These are phyloP conservation scores for Hippoglossus hippoglossus DNA, from an alignment of 2,797 vertebrate species.

Conservation along the genomic window DNA sequence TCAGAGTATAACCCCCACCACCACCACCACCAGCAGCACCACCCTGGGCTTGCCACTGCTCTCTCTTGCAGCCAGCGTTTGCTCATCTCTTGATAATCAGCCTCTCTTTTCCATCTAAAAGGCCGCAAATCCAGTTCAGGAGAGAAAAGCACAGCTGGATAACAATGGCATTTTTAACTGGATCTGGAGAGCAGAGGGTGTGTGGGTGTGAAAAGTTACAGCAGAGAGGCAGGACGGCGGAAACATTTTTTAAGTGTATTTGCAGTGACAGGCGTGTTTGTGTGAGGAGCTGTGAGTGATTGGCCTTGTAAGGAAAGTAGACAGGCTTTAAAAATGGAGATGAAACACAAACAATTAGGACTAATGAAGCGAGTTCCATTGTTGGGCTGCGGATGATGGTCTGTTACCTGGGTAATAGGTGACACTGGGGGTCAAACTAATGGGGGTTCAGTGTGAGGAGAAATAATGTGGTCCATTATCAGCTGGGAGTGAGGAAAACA, in stretches of 20 bases:
- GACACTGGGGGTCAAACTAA: slow-evolving; percentile 35
- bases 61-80: slow-evolving; percentile 60
- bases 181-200: slow-evolving; percentile 50
- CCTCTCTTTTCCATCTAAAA: slow-evolving; percentile 79
- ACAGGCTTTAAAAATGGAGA: slow-evolving; percentile 50
- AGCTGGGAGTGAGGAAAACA: slow-evolving; percentile 51
- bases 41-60: slow-evolving; percentile 62
- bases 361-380: slow-evolving; percentile 67
- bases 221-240: slow-evolving; percentile 32
- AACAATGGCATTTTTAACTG: slow-evolving; percentile 66
- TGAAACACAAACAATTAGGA: slow-evolving; percentile 65
- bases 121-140: slow-evolving; percentile 61
- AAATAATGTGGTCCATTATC: slow-evolving; percentile 37
- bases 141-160: slow-evolving; percentile 82
- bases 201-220: slow-evolving; percentile 77
- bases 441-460: slow-evolving; percentile 17
- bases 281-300: slow-evolving; percentile 50
- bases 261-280: slow-evolving; percentile 55
- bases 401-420: slow-evolving; percentile 63
- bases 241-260: slow-evolving; percentile 57
- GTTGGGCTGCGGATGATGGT: slow-evolving; percentile 24
- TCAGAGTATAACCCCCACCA: slow-evolving; percentile 72
- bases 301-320: slow-evolving; percentile 55
- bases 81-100: slow-evolving; percentile 79
- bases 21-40: slow-evolving; percentile 14